Evolutionary conservation across 2,797 vertebrate genomes (phyloP).

Genomic region (Cyprinodon diabolis): DNA sequence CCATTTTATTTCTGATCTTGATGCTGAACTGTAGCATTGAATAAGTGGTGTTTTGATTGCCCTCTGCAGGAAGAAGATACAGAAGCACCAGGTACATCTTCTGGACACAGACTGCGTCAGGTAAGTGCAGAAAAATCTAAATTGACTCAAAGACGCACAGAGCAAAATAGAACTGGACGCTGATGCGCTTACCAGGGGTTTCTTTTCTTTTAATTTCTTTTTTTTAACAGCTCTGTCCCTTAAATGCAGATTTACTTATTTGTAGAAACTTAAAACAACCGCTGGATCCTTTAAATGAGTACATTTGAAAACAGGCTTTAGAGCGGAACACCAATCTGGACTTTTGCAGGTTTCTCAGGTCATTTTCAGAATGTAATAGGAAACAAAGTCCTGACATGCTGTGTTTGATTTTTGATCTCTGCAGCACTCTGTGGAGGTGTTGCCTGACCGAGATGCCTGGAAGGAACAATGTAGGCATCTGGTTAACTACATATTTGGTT

Average conservation of each 20-base stretch:
- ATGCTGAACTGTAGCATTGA: neutral
- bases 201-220: neutral
- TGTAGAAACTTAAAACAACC: neutral
- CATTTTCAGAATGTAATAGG: neutral
- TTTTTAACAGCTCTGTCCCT: neutral
- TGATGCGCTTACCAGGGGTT: neutral
- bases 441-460: slow-evolving; percentile 88
- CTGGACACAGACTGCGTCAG: slow-evolving; percentile 78
- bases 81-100: slow-evolving; percentile 81
- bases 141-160: neutral
- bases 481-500: slow-evolving; percentile 88
- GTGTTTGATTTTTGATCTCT: neutral
- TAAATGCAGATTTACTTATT: neutral
- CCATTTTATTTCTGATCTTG: neutral
- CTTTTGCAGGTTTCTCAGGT: fast-evolving
- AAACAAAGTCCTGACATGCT: neutral
- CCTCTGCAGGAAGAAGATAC: slow-evolving; percentile 76
- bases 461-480: slow-evolving; percentile 90
- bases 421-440: slow-evolving; percentile 73
- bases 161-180: neutral
- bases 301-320: too few species aligned
- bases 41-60: slow-evolving; percentile 12
- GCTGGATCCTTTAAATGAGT: too few species aligned
- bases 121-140: slow-evolving; percentile 49
- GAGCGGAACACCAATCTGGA: neutral